phyloP scores from a whole-genome alignment of 1,140 invertebrate genomes.

The Pomacea maculata region DNA sequence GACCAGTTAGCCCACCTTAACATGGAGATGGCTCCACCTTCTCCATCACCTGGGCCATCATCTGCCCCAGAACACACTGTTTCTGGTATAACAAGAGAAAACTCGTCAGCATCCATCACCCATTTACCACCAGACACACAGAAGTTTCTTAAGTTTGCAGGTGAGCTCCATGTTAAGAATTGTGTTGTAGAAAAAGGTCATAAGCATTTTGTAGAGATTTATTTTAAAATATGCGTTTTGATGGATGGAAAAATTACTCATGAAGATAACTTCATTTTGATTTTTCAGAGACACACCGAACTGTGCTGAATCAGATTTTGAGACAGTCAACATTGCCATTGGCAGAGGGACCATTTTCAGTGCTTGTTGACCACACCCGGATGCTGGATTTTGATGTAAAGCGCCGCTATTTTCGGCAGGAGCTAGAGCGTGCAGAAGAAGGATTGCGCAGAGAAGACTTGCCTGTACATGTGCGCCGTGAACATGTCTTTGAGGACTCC shows the following conservation, averaged over 20 bases:
- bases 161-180: slow-evolving; percentile 51
- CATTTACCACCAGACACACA: slow-evolving; percentile 68
- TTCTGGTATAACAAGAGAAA: slow-evolving; percentile 44
- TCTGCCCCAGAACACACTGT: slow-evolving; percentile 55
- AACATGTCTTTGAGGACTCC: slow-evolving; percentile 91
- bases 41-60: slow-evolving; percentile 55
- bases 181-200: not conserved
- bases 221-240: not conserved
- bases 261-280: slow-evolving; percentile 16
- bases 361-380: slow-evolving; percentile 88
- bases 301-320: slow-evolving; percentile 91
- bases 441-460: slow-evolving; percentile 82
- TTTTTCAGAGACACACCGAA: slow-evolving; percentile 83
- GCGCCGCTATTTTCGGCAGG: slow-evolving; percentile 87
- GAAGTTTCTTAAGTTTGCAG: slow-evolving; percentile 86
- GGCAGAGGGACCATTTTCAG: slow-evolving; percentile 87
- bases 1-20: slow-evolving; percentile 70
- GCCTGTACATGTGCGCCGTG: slow-evolving; percentile 86
- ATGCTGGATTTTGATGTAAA: slow-evolving; percentile 95
- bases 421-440: slow-evolving; percentile 77
- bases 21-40: slow-evolving; percentile 68
- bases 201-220: not conserved
- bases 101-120: slow-evolving; percentile 47
- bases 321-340: slow-evolving; percentile 86
- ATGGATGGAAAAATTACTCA: not conserved